A percentile compares a stretch with the other conserved stretches of the same genome.
These are phyloP conservation scores for Coecobrya sp. DNA, from an alignment of 2,888 invertebrate species.

Conservation along the genomic window DNA sequence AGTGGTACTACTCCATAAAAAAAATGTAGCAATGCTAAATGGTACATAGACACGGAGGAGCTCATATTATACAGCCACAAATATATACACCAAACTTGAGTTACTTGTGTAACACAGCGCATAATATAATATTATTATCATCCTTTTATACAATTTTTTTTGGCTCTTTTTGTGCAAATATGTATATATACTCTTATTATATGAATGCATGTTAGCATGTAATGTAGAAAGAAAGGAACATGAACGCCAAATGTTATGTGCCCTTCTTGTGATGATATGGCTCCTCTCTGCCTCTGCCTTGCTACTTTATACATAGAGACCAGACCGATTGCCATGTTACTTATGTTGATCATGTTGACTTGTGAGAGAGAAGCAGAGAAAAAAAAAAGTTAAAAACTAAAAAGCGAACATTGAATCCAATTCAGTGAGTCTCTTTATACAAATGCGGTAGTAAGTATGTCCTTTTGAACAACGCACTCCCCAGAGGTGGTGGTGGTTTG, in stretches of 20 bases:
- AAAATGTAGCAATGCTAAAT: background rate
- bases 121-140: background rate
- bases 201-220: background rate
- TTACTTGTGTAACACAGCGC: background rate
- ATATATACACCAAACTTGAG: no score
- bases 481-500: conserved; percentile 7
- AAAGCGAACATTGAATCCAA: background rate
- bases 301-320: background rate
- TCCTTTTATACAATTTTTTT: background rate
- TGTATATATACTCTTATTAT: background rate
- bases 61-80: no score
- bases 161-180: background rate
- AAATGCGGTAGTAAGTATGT: background rate
- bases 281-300: background rate
- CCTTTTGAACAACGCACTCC: background rate
- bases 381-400: background rate
- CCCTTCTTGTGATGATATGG: background rate
- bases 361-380: background rate
- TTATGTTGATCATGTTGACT: background rate
- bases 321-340: background rate
- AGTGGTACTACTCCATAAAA: background rate
- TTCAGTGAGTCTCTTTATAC: background rate
- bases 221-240: background rate
- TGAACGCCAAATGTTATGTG: background rate
- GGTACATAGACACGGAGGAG: background rate